Base-by-base conservation (phyloP, 92 coral and sea anemone species). In the Porites lobata region DNA sequence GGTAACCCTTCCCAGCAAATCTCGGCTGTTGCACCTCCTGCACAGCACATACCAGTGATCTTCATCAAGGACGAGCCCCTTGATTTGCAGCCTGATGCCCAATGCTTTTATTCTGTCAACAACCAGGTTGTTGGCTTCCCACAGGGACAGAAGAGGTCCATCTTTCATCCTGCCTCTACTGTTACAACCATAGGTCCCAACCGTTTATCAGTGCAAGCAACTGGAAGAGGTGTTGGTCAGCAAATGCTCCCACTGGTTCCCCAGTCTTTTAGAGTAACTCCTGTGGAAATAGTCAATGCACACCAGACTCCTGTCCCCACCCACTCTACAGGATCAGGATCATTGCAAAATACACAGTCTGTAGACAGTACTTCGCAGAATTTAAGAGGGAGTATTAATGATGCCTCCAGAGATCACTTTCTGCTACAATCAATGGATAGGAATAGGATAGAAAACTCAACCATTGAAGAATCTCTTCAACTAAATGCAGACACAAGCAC, bases 11-110 rank as follows among this genome's bases (percentile, higher is more conserved):
- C 57, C 22, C 57, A 18, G 38, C 78, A 82, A 29, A 19, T 32
- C 8, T 13, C 11, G 8, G 13, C 78, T 56, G 54, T 53, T 18
- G 32, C 43, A 43, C 50, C 70, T 68, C 57, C 86, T 26, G 68
- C 50, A 2, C 78, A 71, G 65, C 86, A 82, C 43, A 69, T 82
- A 57, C 86, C 86, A 54, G 78, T 82, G 19, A 56, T 82, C 69
- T 69, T 82, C 57, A 82, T 82, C 50, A 82, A 82, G 20, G 69
- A 70, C 78, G 86, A 82, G 15, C 86, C 77, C 15, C 9, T 11
- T 54, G 78, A 58, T 1, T 9, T 18, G 19, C 24, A 24, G 12
- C 13, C 1, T 22, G 54, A 19, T 6, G 20, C 57, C 17, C 52
- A 53, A 38, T 22, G 76, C 32, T 26, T 52, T 69, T 24, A 21